Base-by-base conservation (phyloP, 2,888 invertebrate genomes). In the Sussaba pulchella region DNA sequence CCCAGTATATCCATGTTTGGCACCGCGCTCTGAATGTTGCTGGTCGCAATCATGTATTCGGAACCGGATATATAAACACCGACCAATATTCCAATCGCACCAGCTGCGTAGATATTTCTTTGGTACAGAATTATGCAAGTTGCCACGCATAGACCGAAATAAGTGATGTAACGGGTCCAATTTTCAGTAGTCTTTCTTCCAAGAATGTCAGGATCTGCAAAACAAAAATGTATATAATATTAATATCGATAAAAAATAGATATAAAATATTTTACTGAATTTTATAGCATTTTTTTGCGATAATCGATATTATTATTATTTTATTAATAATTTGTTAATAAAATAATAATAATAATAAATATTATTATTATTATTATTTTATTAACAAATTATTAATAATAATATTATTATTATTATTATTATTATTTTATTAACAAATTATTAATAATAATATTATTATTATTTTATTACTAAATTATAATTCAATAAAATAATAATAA, bases 31-130 rank as follows among this genome's bases (percentile, higher is more conserved):
- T 91, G 89, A 14, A 89, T 79, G 64, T 87, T 85, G 74, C 87
- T 89, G 14, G 88, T 84, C 1, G 91, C 89, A 77, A 92, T 90
- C 89, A 96, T 96, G 90, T 98, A 98, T 91, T 98, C 98, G 0
- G 98, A 97, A 6, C 96, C 94, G 0, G 96, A 94, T 86, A 98
- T 98, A 91, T 98, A 98, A 36, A 96, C 90, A 24, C 96, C 95
- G 17, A 98, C 98, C 85, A 95, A 94, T 0, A 96, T 93, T 1
- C 98, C 98, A 66, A 98, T 95, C 61, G 96, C 90, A 72, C 96
- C 95, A 9, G 98, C 98, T 47, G 97, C 93, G 41, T 95, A 93
- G 0, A 96, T 94, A 74, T 96, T 97, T 87, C 95, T 95, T 85
- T 97, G 97, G 14, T 67, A 80, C 67, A 98, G 95, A 87, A 98